phyloP scores from a whole-genome alignment of 2,797 vertebrate genomes.

The Acrossocheilus wenchowensis region DNA sequence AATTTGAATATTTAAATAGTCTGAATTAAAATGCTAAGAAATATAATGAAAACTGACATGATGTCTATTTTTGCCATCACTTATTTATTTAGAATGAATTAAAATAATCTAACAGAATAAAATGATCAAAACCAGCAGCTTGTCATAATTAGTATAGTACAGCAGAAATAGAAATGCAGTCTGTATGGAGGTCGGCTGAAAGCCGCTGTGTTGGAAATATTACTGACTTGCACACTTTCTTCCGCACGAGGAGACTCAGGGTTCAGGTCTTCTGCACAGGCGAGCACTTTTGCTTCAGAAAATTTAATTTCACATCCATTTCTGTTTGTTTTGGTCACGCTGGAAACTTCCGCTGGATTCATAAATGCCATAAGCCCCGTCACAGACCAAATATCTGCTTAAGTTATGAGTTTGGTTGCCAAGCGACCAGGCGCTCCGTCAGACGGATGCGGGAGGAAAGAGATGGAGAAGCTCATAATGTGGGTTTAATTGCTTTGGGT shows the following conservation, averaged over 20 bases:
- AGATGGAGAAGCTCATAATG: slow-evolving; percentile 68
- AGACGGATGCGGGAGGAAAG: slow-evolving; percentile 69
- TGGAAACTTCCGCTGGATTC: not conserved
- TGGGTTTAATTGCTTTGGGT: slow-evolving; percentile 77
- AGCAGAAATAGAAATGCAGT: not conserved
- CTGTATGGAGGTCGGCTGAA: too few species aligned
- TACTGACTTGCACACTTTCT: not conserved
- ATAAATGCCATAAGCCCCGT: not conserved
- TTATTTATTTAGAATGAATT: not conserved
- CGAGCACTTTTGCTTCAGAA: slow-evolving; percentile 6
- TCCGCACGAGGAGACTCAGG: not conserved
- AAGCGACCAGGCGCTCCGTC: slow-evolving; percentile 62
- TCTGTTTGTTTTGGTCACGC: slow-evolving; percentile 9
- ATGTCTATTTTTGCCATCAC: not conserved
- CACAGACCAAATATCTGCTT: slow-evolving; percentile 55
- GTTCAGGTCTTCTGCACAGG: not conserved
- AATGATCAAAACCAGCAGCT: not conserved
- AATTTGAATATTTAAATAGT: not conserved
- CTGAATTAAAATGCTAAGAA: not conserved
- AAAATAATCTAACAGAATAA: not conserved
- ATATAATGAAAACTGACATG: not conserved
- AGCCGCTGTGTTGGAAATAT: too few species aligned
- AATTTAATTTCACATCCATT: not conserved
- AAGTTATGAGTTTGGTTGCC: slow-evolving; percentile 72
- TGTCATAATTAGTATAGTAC: not conserved